A percentile compares a stretch with the other conserved stretches of the same genome.
Conservation (phyloP, 2,888 invertebrate species). For the Athripsodes cinereus region DNA sequence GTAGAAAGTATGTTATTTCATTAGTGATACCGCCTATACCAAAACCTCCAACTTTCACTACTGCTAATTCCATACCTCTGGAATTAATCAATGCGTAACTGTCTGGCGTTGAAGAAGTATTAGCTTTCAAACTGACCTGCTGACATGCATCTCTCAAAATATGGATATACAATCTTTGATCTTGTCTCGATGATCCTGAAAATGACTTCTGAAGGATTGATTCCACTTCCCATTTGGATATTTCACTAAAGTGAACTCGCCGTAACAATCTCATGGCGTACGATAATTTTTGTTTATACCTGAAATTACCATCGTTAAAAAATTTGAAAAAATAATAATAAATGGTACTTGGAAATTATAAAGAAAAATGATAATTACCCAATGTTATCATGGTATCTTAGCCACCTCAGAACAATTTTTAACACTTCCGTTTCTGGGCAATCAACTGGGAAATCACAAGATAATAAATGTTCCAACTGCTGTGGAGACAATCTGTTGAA, state of each 20-base stretch:
- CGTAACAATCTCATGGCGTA: slow-evolving; percentile 41
- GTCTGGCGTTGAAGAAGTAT: slow-evolving; percentile 14
- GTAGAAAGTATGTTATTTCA: slow-evolving; percentile 59
- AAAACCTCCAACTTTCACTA: slow-evolving; percentile 66
- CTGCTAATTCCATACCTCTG: slow-evolving; percentile 61
- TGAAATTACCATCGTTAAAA: slow-evolving; percentile 27
- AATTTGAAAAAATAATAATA: not conserved
- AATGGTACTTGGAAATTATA: not conserved
- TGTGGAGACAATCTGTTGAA: slow-evolving; percentile 54
- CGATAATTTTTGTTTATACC: slow-evolving; percentile 36
- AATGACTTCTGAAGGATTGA: slow-evolving; percentile 30
- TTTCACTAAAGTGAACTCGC: slow-evolving; percentile 44
- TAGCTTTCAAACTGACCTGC: slow-evolving; percentile 28
- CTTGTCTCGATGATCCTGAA: slow-evolving; percentile 28
- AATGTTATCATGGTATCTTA: slow-evolving; percentile 40
- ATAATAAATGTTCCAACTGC: slow-evolving; percentile 56
- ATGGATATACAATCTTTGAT: slow-evolving; percentile 36
- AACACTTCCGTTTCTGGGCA: slow-evolving; percentile 58
- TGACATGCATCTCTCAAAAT: slow-evolving; percentile 37
- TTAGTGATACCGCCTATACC: slow-evolving; percentile 60
- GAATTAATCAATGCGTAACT: slow-evolving; percentile 48
- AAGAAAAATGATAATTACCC: slow-evolving; percentile 24
- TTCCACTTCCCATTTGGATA: slow-evolving; percentile 36
- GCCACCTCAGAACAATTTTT: slow-evolving; percentile 54
- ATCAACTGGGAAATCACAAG: slow-evolving; percentile 63